Percentiles rank a stretch among this genome's conserved stretches.
These are phyloP conservation scores for Oplegnathus fasciatus DNA, from an alignment of 2,113 vertebrate genomes.

Conservation along the genomic window DNA sequence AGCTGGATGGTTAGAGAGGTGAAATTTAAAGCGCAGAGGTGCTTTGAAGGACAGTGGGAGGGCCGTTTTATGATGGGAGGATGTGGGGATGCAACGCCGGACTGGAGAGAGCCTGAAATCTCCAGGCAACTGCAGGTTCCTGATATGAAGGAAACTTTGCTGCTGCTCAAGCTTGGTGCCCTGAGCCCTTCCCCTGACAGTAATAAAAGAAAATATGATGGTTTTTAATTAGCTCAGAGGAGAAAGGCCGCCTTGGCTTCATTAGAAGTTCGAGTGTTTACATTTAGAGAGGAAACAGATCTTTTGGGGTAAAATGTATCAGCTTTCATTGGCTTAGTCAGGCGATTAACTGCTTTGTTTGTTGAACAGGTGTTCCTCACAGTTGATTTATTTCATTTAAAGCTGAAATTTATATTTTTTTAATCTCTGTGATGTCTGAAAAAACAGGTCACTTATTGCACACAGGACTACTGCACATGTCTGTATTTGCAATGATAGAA, in stretches of 20 bases:
- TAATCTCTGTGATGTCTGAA: background rate
- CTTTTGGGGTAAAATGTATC: background rate
- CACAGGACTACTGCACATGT: background rate
- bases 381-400: background rate
- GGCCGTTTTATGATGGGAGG: conserved; percentile 56
- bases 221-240: conserved; percentile 13
- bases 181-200: conserved; percentile 8
- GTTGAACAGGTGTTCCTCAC: conserved; percentile 26
- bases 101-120: background rate
- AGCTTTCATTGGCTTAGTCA: background rate
- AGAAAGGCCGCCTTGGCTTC: background rate
- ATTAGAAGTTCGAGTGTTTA: conserved; percentile 15
- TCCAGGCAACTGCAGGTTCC: conserved; percentile 31
- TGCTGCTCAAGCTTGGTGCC: conserved; percentile 21
- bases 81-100: conserved; percentile 39
- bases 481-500: background rate
- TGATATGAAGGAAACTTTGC: conserved; percentile 34
- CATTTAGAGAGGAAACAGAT: background rate
- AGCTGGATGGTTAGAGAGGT: conserved; percentile 80
- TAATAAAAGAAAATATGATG: conserved; percentile 13
- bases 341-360: background rate
- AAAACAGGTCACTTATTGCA: background rate
- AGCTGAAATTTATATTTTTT: background rate
- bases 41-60: conserved; percentile 82
- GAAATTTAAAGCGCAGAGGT: conserved; percentile 83